Percentiles rank a stretch among this genome's conserved stretches.
These are phyloP conservation scores for Hirtodrosophila cameraria DNA, from an alignment of 2,888 invertebrate species.

Conservation along the genomic window DNA sequence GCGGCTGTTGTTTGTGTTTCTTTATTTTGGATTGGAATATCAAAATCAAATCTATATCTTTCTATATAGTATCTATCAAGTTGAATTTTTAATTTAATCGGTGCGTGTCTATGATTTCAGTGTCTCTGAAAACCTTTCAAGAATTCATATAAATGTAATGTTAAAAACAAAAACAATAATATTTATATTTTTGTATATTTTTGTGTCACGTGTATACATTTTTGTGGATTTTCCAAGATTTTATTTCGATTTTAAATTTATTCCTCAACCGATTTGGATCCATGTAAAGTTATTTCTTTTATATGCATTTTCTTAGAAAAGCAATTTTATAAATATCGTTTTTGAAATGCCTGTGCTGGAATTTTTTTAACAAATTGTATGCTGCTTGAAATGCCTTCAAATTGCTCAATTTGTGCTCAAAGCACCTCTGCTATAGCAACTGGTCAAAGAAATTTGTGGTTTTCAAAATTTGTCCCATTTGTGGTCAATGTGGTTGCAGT, in stretches of 20 bases:
- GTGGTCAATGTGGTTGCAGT: constrained; percentile 46
- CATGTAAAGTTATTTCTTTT: too few species aligned
- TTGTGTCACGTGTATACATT: neutral
- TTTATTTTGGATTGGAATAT: constrained; percentile 21
- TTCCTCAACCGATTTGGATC: too few species aligned
- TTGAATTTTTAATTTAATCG: constrained; percentile 50
- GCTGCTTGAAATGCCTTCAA: neutral
- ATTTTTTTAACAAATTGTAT: too few species aligned
- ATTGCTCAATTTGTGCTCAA: constrained; percentile 26
- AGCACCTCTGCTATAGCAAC: constrained; percentile 12
- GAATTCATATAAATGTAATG: constrained; percentile 31
- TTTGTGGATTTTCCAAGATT: neutral
- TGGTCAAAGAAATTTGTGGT: constrained; percentile 45
- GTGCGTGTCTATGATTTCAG: constrained; percentile 69
- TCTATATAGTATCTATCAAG: constrained; percentile 13
- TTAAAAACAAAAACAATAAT: neutral
- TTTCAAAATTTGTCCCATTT: constrained; percentile 45
- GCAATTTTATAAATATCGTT: too few species aligned
- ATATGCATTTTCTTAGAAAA: too few species aligned
- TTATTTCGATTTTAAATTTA: neutral
- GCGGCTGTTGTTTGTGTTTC: constrained; percentile 47
- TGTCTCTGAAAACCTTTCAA: constrained; percentile 33
- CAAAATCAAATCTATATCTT: constrained; percentile 1
- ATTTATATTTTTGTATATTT: neutral
- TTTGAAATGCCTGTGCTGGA: too few species aligned